phyloP scores from a whole-genome alignment of 2,888 invertebrate genomes.

The Euphydryas editha region DNA sequence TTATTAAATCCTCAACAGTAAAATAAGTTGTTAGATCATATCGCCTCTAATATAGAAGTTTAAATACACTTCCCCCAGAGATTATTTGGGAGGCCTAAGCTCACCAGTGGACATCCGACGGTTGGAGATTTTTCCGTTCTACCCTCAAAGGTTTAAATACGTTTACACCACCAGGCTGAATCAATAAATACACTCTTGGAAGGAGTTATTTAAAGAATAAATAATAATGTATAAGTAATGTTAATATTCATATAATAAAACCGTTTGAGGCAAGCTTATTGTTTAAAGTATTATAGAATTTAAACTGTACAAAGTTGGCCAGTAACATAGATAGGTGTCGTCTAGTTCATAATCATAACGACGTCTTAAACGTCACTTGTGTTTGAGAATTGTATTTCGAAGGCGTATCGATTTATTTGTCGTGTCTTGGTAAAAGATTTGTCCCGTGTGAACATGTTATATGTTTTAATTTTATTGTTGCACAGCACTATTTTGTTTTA shows the following conservation, averaged over 20 bases:
- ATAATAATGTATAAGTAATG: background rate
- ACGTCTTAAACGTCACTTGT: constrained; percentile 16
- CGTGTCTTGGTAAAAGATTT: constrained; percentile 32
- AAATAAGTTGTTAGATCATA: background rate
- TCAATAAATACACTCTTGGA: background rate
- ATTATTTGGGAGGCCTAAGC: too few species aligned
- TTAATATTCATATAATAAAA: background rate
- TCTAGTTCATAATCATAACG: constrained; percentile 10
- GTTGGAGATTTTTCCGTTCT: too few species aligned
- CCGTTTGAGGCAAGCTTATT: background rate
- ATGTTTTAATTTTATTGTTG: constrained; percentile 76
- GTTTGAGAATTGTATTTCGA: constrained; percentile 20
- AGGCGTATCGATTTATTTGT: constrained; percentile 51
- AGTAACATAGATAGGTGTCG: constrained; percentile 25
- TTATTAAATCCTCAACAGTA: background rate
- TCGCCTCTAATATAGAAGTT: too few species aligned
- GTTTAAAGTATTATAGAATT: background rate
- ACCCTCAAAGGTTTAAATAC: too few species aligned
- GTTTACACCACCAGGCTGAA: too few species aligned
- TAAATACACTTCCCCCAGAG: too few species aligned
- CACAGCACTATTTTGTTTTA: constrained; percentile 66
- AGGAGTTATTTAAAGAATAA: background rate
- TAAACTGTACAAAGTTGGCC: constrained; percentile 23
- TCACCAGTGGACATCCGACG: too few species aligned
- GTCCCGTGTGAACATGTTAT: constrained; percentile 40